Base-by-base conservation (phyloP, 2,113 vertebrate genomes). In the Cyanoramphus novaezelandiae region DNA sequence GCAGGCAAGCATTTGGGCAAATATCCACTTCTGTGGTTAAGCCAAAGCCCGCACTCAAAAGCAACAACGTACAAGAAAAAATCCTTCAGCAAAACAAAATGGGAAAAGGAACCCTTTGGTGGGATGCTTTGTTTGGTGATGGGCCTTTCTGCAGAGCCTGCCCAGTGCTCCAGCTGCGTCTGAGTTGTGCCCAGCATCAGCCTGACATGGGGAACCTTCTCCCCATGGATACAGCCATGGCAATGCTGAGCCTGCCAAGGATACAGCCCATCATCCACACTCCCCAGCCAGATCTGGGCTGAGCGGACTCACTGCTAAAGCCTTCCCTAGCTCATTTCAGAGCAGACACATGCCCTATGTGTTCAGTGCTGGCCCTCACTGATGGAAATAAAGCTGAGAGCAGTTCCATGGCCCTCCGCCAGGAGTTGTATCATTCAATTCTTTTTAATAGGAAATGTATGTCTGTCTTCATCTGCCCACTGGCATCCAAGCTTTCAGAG, bases 391-490 rank as follows among this genome's bases (percentile, higher is more conserved):
- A 57, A 0, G 4, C 79, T 79, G 82, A 95, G 68, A 90, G 91
- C 76, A 83, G 68, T n/a, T 86, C 44, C 24, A 7, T 77, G 86
- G 92, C 49, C 46, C 33, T 68, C 20, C 0, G 82, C 88, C 94
- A 95, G 67, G 50, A 74, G 50, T 95, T 93, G 81, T 88, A 84
- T 95, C 91, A 94, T 83, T 59, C 83, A 55, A 12, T 88, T 83
- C 55, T 83, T 93, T 85, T 92, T 92, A 88, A 88, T 88, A 88
- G 83, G 76, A 93, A 95, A 86, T 96, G 69, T 78, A 90, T 71
- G 64, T 78, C 93, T 96, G 20, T 91, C 84, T 96, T 93, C 55
- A 83, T 95, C 93, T 65, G 10, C 50, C 68, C 90, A 65, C 69
- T 88, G 76, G 52, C 13, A 4, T 60, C 64, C 47, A 86, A 75